Percentiles rank a stretch among this genome's conserved stretches.
Evolutionary conservation across 2,797 vertebrate genomes (phyloP).

Genomic region (Halcyon badia): DNA sequence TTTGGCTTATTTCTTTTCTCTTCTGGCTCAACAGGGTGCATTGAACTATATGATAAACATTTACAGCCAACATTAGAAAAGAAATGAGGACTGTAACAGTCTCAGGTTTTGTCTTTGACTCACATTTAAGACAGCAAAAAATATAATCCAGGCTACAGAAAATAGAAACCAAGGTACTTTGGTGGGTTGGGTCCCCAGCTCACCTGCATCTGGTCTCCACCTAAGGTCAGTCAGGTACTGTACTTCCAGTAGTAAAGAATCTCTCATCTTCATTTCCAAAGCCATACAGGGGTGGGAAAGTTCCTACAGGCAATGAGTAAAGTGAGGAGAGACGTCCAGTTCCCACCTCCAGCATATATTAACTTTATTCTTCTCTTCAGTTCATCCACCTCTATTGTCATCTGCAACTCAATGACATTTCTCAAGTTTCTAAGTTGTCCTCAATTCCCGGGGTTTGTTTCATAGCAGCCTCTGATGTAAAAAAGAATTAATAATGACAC

Average conservation of each 20-base stretch:
- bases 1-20: conserved; percentile 42
- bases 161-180: background rate
- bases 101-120: background rate
- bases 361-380: background rate
- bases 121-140: background rate
- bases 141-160: background rate
- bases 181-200: background rate
- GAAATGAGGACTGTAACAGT: conserved; percentile 11
- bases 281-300: fast-evolving
- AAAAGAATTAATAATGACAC: background rate
- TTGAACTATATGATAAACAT: conserved; percentile 29
- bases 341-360: background rate
- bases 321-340: background rate
- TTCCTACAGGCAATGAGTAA: background rate
- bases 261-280: background rate
- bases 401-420: background rate
- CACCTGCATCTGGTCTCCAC: background rate
- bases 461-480: background rate
- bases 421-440: background rate
- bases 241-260: background rate
- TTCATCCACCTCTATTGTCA: background rate
- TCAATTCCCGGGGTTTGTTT: background rate
- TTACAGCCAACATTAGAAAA: conserved; percentile 24
- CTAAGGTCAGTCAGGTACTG: background rate
- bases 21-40: background rate